Conservation (phyloP, 2,113 vertebrate genomes). For the Smithornis capensis region DNA sequence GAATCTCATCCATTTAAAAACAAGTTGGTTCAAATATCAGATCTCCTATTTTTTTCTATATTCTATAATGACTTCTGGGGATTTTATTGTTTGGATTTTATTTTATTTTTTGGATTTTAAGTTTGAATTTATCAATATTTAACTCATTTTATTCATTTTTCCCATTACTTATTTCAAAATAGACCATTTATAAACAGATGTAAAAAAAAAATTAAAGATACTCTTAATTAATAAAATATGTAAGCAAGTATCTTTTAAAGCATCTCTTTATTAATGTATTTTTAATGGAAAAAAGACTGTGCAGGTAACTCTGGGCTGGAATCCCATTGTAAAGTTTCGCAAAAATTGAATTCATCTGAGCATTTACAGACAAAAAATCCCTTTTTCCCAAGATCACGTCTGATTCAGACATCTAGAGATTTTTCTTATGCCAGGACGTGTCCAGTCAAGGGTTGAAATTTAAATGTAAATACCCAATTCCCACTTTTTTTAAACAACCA, state of each 20-base stretch:
- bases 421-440: slow-evolving; percentile 47
- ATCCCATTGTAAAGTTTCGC: neutral
- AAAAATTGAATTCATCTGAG: neutral
- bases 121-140: neutral
- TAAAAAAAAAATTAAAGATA: neutral
- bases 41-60: neutral
- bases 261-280: neutral
- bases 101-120: neutral
- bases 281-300: neutral
- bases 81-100: neutral
- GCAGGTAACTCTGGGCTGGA: neutral
- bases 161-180: neutral
- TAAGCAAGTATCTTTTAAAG: neutral
- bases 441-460: slow-evolving; percentile 54
- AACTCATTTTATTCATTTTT: neutral
- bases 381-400: slow-evolving; percentile 51
- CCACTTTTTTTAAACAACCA: slow-evolving; percentile 28
- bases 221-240: neutral
- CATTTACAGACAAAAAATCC: neutral
- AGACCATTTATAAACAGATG: neutral
- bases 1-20: neutral
- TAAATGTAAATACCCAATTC: slow-evolving; percentile 42
- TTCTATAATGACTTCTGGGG: fast-evolving
- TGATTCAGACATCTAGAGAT: slow-evolving; percentile 62
- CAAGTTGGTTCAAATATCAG: neutral